Conservation (phyloP, 2,888 invertebrate genomes). For the Clunio marinus region DNA sequence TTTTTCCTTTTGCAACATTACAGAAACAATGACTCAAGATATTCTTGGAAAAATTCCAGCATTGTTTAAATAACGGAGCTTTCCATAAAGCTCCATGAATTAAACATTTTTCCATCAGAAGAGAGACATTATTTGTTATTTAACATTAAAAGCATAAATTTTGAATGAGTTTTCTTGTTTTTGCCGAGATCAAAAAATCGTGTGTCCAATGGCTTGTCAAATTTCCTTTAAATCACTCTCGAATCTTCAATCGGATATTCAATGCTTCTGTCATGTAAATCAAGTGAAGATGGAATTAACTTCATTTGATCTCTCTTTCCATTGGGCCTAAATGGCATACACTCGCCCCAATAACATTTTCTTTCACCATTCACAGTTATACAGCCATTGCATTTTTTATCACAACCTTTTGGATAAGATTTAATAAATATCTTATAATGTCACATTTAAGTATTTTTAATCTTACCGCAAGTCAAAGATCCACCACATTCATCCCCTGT, state of each 20-base stretch:
- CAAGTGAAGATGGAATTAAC: neutral
- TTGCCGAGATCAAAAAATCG: no score
- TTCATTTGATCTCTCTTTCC: constrained; percentile 12
- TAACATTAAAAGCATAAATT: no score
- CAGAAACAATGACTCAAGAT: no score
- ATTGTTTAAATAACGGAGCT: no score
- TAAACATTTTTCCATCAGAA: no score
- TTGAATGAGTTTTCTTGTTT: no score
- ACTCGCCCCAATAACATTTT: neutral
- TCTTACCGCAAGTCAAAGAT: constrained; percentile 1
- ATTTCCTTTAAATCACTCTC: neutral
- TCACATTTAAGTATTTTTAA: neutral
- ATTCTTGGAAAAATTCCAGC: no score
- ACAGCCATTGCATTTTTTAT: constrained; percentile 27
- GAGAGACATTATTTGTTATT: no score
- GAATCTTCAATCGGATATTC: neutral
- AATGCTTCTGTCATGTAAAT: neutral
- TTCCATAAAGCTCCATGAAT: no score
- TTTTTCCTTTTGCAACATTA: no score
- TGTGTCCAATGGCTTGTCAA: no score
- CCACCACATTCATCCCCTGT: constrained; percentile 15
- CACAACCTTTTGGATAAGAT: constrained; percentile 7
- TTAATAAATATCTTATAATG: neutral
- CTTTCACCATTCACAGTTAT: constrained; percentile 22
- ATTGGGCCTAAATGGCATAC: neutral